Conservation (phyloP, 2,888 invertebrate genomes). For the Pachycephus smyrnensis region DNA sequence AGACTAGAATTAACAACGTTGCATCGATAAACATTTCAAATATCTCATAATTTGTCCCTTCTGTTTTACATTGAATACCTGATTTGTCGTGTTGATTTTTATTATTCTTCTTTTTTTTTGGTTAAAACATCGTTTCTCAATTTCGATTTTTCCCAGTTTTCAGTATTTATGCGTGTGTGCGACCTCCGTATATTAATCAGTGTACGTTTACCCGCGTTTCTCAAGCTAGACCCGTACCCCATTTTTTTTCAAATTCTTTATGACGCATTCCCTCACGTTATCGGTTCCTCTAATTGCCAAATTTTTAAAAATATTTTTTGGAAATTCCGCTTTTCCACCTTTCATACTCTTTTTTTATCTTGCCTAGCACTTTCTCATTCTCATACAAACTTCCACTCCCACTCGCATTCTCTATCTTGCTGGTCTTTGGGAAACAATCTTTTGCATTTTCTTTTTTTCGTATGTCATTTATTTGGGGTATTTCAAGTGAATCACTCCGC, state of each 20-base stretch:
- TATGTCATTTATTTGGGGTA: slow-evolving; percentile 21
- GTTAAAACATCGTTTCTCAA: neutral
- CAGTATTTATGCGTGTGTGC: neutral
- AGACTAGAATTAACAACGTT: slow-evolving; percentile 48
- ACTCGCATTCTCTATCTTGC: neutral
- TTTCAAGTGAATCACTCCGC: slow-evolving; percentile 22
- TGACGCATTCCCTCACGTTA: neutral
- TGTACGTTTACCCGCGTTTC: slow-evolving; percentile 9
- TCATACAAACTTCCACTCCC: slow-evolving; percentile 17
- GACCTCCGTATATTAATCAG: slow-evolving; percentile 3
- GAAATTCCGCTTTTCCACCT: slow-evolving; percentile 1
- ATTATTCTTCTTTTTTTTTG: slow-evolving; percentile 9
- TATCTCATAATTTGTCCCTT: slow-evolving; percentile 43
- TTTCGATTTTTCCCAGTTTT: neutral
- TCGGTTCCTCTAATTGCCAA: slow-evolving; percentile 24
- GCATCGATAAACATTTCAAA: slow-evolving; percentile 53
- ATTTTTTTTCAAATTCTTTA: neutral
- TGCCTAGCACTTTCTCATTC: slow-evolving; percentile 16
- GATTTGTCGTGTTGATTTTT: slow-evolving; percentile 26
- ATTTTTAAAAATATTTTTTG: slow-evolving; percentile 24
- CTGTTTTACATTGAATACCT: slow-evolving; percentile 10
- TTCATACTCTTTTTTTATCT: slow-evolving; percentile 13
- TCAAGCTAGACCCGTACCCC: slow-evolving; percentile 12
- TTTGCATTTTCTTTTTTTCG: slow-evolving; percentile 15
- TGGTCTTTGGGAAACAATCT: slow-evolving; percentile 21